Evolutionary conservation across 2,113 vertebrate genomes (phyloP), one percentile per base, ranked within the genome.

Genomic region (Neogale vison): DNA sequence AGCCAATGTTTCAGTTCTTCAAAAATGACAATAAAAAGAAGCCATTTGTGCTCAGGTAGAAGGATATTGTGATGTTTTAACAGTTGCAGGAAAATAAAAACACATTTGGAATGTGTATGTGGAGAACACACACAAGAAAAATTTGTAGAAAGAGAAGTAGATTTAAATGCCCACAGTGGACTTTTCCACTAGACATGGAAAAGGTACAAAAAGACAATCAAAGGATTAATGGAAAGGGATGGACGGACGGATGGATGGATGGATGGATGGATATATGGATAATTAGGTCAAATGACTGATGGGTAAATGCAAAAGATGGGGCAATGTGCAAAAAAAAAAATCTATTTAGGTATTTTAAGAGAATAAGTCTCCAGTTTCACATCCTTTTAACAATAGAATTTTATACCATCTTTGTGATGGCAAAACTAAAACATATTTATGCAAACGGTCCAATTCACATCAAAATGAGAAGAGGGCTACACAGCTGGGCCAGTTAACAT

Each of bases 371-470:
- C 9, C 50, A 36, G 0, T 36, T 39, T 42, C 72, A 23, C 13
- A 87, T 89, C n/a, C 36, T 86, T 86, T 92, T 36, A 94, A 95
- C 95, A 97, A 65, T 12, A 86, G 55, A 95, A 95, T 93, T 74
- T 74, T 83, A 93, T 59, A 50, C 63, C 91, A 83, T 72, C 29
- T 93, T 77, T 76, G 67, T 74, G 79, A 96, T 57, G 45, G 39
- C 14, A 77, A 97, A 95, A 93, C 39, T 50, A 61, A 89, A 97
- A 77, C 52, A 71, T 92, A 95, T 93, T 96, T 84, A 92, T 86
- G 84, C 31, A 88, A 90, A 96, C 1, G 2, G 61, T 88, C 24
- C 45, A 93, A 55, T 86, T 90, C 76, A 82, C 77, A 88, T 89
- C 39, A 83, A 95, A 95, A 96, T 36, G 86, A 91, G 50, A 95